These are phyloP conservation scores for Halichondria panicea DNA, from an alignment of 37 sponge, comb jelly and placozoan species.

Conservation along the genomic window DNA sequence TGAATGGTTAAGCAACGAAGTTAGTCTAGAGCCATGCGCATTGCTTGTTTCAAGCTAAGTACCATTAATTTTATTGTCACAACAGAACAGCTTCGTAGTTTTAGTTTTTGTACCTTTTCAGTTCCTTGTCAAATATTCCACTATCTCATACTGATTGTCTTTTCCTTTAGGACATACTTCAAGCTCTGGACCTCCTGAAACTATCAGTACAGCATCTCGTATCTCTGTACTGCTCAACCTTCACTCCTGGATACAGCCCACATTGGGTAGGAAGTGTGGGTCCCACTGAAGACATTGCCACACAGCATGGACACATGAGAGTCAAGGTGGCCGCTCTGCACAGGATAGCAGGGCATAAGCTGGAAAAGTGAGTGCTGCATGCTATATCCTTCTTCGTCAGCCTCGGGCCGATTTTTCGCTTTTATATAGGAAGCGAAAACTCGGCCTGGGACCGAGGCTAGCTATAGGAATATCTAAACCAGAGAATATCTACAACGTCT, in stretches of 20 bases:
- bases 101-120: no score
- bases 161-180: constrained; percentile 9
- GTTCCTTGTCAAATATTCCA: neutral
- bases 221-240: constrained; percentile 45
- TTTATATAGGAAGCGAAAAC: no score
- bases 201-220: constrained; percentile 14
- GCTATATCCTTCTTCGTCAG: no score
- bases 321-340: constrained; percentile 55
- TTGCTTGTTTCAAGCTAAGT: no score
- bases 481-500: no score
- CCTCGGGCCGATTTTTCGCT: no score
- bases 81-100: no score
- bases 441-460: no score
- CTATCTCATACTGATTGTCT: neutral
- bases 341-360: constrained; percentile 10
- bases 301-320: neutral
- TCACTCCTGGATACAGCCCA: constrained; percentile 37
- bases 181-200: constrained; percentile 21
- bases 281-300: neutral
- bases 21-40: no score
- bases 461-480: no score
- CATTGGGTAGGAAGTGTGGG: constrained; percentile 9
- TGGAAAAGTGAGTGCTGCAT: constrained; percentile 8
- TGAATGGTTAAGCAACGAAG: no score
- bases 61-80: no score